Evolutionary conservation across 2,888 invertebrate species (phyloP).

Genomic region (Ditula angustiorana): DNA sequence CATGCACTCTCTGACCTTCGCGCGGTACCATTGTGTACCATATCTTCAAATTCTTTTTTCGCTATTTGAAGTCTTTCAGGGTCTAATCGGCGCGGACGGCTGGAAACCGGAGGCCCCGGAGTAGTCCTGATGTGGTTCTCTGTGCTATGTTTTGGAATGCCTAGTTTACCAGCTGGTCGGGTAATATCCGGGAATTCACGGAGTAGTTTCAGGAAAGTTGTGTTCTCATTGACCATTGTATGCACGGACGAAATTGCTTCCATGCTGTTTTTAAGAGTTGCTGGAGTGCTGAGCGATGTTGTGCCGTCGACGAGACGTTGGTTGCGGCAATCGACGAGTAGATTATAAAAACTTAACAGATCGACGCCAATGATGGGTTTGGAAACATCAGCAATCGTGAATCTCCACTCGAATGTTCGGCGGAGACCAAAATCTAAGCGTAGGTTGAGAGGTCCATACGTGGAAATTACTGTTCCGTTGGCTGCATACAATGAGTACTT

Average conservation of each 20-base stretch:
- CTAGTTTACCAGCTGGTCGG: slow-evolving; percentile 13
- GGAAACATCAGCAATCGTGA: slow-evolving; percentile 51
- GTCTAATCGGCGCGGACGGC: slow-evolving; percentile 42
- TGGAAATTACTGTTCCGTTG: slow-evolving; percentile 5
- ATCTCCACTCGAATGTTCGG: slow-evolving; percentile 47
- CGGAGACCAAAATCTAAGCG: slow-evolving; percentile 8
- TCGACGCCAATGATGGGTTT: slow-evolving; percentile 53
- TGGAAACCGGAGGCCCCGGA: slow-evolving; percentile 40
- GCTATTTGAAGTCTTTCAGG: slow-evolving; percentile 39
- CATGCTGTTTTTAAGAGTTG: neutral
- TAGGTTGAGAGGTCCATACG: slow-evolving; percentile 27
- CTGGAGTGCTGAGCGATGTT: slow-evolving; percentile 10
- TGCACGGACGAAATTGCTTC: slow-evolving; percentile 19
- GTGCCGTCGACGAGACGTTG: slow-evolving; percentile 39
- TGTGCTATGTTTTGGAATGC: slow-evolving; percentile 8
- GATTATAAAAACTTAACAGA: slow-evolving; percentile 48
- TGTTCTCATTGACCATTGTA: neutral
- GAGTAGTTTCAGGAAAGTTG: slow-evolving; percentile 3
- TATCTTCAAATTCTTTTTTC: slow-evolving; percentile 42
- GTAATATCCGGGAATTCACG: slow-evolving; percentile 22
- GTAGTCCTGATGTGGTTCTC: slow-evolving; percentile 13
- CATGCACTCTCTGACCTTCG: slow-evolving; percentile 41
- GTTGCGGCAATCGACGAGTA: slow-evolving; percentile 50
- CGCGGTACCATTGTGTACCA: slow-evolving; percentile 42
- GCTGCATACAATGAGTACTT: slow-evolving; percentile 4